These are phyloP conservation scores for Rhopilema esculentum DNA, from an alignment of 30 jellyfish, hydroid and myxozoan species.

Conservation along the genomic window DNA sequence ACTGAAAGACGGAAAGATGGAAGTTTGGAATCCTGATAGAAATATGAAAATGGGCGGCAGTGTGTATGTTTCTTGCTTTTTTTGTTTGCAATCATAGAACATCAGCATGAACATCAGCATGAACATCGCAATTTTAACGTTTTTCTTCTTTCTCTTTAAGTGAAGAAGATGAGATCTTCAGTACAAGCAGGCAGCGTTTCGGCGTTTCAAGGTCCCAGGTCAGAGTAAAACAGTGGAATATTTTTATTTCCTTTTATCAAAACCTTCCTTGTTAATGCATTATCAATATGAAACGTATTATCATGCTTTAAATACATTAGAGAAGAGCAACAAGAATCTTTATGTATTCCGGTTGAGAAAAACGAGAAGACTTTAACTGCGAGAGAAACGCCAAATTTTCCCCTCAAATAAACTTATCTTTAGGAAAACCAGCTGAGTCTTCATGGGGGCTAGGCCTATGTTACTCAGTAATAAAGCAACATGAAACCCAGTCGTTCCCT, in stretches of 20 bases:
- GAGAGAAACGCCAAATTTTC: too few relatives aligned
- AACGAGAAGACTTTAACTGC: too few relatives aligned
- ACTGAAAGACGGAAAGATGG: conserved; percentile 9
- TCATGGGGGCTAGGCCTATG: too few relatives aligned
- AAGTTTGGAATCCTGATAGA: conserved; percentile 28
- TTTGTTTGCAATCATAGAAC: not conserved
- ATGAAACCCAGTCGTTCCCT: too few relatives aligned
- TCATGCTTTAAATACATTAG: too few relatives aligned
- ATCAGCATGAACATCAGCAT: not conserved
- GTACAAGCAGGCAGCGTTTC: not conserved
- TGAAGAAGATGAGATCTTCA: not conserved
- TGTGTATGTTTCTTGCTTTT: not conserved
- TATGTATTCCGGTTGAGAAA: too few relatives aligned
- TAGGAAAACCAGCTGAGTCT: too few relatives aligned
- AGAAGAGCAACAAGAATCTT: too few relatives aligned
- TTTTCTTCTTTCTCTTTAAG: not conserved
- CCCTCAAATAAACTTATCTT: too few relatives aligned
- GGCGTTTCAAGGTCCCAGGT: not conserved
- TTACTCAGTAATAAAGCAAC: too few relatives aligned
- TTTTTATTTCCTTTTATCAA: too few relatives aligned
- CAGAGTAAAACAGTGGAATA: not conserved
- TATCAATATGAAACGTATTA: too few relatives aligned
- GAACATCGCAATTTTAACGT: not conserved
- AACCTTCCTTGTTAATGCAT: not conserved
- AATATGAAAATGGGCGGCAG: not conserved